phyloP scores from a whole-genome alignment of 2,113 vertebrate species.

The Uropsilus gracilis region DNA sequence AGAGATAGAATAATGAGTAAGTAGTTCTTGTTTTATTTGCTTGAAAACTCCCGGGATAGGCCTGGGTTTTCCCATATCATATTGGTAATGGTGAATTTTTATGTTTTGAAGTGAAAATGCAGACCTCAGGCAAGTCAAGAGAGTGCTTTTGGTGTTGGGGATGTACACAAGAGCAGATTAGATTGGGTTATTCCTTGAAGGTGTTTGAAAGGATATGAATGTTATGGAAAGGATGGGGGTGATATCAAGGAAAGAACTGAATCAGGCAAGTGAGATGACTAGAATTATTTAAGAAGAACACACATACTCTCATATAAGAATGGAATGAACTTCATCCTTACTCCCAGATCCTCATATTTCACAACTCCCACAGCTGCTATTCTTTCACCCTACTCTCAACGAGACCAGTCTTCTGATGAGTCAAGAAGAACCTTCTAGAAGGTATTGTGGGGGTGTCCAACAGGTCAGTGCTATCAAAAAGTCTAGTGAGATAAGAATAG shows the following conservation, averaged over 20 bases:
- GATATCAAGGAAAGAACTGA: not conserved
- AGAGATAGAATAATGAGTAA: not conserved
- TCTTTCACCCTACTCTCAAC: not conserved
- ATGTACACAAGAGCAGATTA: not conserved
- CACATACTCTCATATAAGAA: not conserved
- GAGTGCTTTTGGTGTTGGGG: conserved; percentile 9
- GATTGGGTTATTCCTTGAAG: not conserved
- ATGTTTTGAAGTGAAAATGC: conserved; percentile 41
- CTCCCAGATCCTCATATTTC: not conserved
- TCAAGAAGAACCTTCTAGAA: not conserved
- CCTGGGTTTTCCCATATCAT: not conserved
- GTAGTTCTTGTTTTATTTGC: conserved; percentile 36
- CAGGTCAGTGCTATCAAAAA: not conserved
- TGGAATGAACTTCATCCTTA: not conserved
- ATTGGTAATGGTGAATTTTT: not conserved
- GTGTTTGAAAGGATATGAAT: not conserved
- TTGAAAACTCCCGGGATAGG: not conserved
- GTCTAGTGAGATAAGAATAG: not conserved
- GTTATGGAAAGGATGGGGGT: not conserved
- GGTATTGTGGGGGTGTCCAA: not conserved
- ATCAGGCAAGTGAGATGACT: not conserved
- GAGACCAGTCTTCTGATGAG: not conserved
- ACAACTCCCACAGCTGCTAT: not conserved
- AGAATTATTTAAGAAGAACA: conserved; percentile 9
- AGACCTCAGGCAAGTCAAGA: not conserved